phyloP scores from a whole-genome alignment of 2,113 vertebrate species.

The Neoarius graeffei region DNA sequence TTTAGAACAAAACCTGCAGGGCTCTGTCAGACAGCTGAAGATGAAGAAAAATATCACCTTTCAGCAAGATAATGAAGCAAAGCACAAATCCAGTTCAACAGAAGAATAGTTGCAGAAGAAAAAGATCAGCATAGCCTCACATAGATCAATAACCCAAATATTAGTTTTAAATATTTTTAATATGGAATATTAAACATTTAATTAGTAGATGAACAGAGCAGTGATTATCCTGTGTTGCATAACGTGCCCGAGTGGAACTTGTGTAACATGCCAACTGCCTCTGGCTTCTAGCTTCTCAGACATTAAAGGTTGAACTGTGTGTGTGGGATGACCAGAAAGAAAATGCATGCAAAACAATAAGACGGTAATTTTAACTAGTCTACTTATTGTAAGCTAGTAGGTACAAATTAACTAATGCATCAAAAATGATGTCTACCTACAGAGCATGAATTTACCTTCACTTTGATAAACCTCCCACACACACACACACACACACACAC shows the following conservation, averaged over 20 bases:
- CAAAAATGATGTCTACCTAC: not conserved
- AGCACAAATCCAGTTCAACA: not conserved
- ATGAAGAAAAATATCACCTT: not conserved
- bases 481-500: not conserved
- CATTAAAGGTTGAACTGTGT: not conserved
- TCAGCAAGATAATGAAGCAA: not conserved
- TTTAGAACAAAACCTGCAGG: not conserved
- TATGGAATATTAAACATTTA: not conserved
- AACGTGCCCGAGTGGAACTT: not conserved
- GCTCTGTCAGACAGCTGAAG: not conserved
- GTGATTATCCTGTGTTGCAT: conserved; percentile 2
- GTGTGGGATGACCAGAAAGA: not conserved
- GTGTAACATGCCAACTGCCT: not conserved
- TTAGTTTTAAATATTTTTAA: not conserved
- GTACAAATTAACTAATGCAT: not conserved
- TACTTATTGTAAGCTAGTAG: not conserved
- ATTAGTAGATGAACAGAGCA: not conserved
- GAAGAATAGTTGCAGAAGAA: not conserved
- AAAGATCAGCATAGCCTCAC: not conserved
- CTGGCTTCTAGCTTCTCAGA: not conserved
- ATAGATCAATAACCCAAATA: not conserved
- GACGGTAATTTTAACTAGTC: not conserved
- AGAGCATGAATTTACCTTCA: not conserved
- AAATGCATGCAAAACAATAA: not conserved
- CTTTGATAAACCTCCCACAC: not conserved